phyloP scores from a whole-genome alignment of 2,888 invertebrate genomes.

The Coelogynopora nodosa region DNA sequence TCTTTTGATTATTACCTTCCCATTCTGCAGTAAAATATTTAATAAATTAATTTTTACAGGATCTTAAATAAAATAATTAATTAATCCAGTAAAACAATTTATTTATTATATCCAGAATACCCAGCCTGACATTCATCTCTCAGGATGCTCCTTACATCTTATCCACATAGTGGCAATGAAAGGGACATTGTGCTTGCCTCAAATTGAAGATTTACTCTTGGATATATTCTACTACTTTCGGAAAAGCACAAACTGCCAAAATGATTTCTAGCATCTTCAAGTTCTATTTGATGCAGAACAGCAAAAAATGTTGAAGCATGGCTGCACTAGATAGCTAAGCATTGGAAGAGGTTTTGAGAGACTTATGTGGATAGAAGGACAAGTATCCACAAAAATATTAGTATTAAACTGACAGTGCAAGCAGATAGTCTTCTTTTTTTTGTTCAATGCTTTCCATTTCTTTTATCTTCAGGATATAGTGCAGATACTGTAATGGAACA shows the following conservation, averaged over 20 bases:
- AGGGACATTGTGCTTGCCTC: not conserved
- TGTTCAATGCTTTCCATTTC: no score
- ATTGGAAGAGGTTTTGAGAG: not conserved
- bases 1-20: no score
- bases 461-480: not conserved
- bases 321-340: not conserved
- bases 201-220: not conserved
- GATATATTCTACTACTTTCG: not conserved
- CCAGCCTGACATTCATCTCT: not conserved
- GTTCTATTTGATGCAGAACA: not conserved
- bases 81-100: no score
- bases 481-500: not conserved
- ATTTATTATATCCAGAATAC: not conserved
- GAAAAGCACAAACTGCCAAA: not conserved
- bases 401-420: no score
- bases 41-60: no score
- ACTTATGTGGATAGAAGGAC: no score
- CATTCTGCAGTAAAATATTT: no score
- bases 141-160: not conserved
- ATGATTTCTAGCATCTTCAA: not conserved
- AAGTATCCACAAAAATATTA: no score
- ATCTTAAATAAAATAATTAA: no score
- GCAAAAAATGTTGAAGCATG: not conserved
- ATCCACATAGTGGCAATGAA: no score
- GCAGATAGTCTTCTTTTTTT: no score